phyloP scores from a whole-genome alignment of 1,140 invertebrate genomes.

The Calliopsis andreniformis region DNA sequence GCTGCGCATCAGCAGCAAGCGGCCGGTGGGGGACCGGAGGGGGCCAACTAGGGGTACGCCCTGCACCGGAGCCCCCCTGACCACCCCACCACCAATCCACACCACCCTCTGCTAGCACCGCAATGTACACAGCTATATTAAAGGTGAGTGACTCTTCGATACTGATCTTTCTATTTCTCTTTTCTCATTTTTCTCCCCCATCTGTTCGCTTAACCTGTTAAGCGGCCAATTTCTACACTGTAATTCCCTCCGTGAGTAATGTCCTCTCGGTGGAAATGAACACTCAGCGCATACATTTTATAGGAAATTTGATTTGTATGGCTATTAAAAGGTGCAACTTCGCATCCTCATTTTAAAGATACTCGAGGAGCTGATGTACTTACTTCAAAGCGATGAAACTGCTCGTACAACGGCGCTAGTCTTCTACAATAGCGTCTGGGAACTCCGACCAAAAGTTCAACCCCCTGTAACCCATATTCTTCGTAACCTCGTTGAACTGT shows the following conservation, averaged over 20 bases:
- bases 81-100: constrained; percentile 80
- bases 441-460: neutral
- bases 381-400: no score
- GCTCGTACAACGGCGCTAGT: no score
- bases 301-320: no score
- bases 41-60: constrained; percentile 82
- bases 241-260: neutral
- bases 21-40: constrained; percentile 79
- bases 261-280: neutral
- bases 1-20: constrained; percentile 83
- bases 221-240: constrained; percentile 25
- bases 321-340: no score
- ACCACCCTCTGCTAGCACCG: constrained; percentile 81
- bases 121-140: constrained; percentile 82
- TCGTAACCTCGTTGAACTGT: neutral
- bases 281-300: no score
- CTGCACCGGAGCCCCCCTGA: constrained; percentile 82
- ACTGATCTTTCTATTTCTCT: constrained; percentile 7
- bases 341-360: no score
- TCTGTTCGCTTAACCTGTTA: constrained; percentile 3
- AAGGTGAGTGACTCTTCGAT: constrained; percentile 74
- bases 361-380: no score
- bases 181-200: neutral
- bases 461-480: neutral
- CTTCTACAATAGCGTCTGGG: no score